Conservation (phyloP, 23 tunicate genomes). For the Trididemnum nubilum region DNA sequence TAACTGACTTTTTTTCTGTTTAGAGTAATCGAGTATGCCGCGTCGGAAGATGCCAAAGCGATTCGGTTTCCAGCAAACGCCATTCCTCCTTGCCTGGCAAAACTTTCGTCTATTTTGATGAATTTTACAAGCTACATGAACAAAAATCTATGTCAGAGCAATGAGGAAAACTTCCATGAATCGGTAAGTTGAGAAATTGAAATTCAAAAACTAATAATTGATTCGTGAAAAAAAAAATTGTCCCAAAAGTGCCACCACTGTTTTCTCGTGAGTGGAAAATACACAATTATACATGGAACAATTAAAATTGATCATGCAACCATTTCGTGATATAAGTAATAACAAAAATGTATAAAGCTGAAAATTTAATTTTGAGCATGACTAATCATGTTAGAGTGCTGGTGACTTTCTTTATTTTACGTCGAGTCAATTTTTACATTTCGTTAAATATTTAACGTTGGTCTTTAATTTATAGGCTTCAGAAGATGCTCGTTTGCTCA, state of each 20-base stretch:
- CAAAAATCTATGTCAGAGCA: slow-evolving; percentile 37
- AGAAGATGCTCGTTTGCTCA: slow-evolving; percentile 56
- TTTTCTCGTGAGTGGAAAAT: too few relatives aligned
- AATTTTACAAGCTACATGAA: slow-evolving; percentile 76
- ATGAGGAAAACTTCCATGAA: neutral
- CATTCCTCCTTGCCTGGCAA: slow-evolving; percentile 48
- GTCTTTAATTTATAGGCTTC: slow-evolving; percentile 25
- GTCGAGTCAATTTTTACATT: neutral
- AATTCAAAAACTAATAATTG: neutral
- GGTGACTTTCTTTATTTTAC: neutral
- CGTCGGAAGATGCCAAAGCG: slow-evolving; percentile 24
- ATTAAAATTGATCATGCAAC: too few relatives aligned
- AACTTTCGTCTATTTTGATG: slow-evolving; percentile 41
- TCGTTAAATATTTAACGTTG: slow-evolving; percentile 6
- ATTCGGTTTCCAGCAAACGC: slow-evolving; percentile 36
- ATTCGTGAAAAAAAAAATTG: too few relatives aligned
- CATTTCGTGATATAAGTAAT: too few relatives aligned
- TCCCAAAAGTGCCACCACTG: too few relatives aligned
- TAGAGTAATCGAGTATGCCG: slow-evolving; percentile 61
- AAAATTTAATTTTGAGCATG: too few relatives aligned
- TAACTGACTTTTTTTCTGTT: too few relatives aligned
- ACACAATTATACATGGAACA: too few relatives aligned
- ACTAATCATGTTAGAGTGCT: too few relatives aligned
- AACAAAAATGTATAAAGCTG: too few relatives aligned
- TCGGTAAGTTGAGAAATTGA: slow-evolving; percentile 4